Percentiles rank a stretch among this genome's conserved stretches.
phyloP scores from a whole-genome alignment of 64 coral and sea anemone species.

The Porites lutea region DNA sequence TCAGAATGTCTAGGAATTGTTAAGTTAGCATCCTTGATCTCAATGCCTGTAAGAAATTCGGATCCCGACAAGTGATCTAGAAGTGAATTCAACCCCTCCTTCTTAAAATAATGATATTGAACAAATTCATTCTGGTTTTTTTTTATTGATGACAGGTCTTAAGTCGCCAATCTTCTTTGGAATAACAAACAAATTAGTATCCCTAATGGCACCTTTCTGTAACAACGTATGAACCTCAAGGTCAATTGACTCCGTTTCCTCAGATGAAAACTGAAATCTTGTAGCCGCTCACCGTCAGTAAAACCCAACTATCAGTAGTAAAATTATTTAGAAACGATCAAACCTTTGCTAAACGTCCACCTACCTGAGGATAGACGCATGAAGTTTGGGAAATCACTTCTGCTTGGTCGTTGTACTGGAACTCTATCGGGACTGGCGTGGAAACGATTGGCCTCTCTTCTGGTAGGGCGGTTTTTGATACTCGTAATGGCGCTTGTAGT shows the following conservation, averaged over 20 bases:
- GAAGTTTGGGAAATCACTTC: background rate
- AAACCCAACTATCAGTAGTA: background rate
- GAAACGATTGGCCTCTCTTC: background rate
- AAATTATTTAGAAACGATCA: background rate
- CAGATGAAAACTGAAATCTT: slow-evolving; percentile 11
- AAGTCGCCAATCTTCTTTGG: background rate
- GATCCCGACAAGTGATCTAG: background rate
- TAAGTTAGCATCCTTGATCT: slow-evolving; percentile 25
- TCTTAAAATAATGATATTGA: slow-evolving; percentile 26
- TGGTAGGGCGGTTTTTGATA: background rate
- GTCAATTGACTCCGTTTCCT: slow-evolving; percentile 53
- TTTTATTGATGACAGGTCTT: background rate
- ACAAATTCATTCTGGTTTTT: background rate
- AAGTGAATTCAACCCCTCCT: slow-evolving; percentile 10
- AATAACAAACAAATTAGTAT: background rate
- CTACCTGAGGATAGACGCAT: background rate
- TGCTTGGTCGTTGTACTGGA: background rate
- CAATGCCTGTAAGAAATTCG: slow-evolving; percentile 30
- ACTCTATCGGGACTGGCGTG: background rate
- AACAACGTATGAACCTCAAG: slow-evolving; percentile 46
- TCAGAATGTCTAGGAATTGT: slow-evolving; percentile 21
- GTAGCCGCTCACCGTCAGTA: background rate
- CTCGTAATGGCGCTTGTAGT: background rate
- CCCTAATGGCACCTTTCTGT: background rate
- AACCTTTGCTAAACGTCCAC: background rate